A percentile compares a stretch with the other conserved stretches of the same genome.
These are phyloP conservation scores for Oxyteleia sp. DNA, from an alignment of 2,888 invertebrate species.

Conservation along the genomic window DNA sequence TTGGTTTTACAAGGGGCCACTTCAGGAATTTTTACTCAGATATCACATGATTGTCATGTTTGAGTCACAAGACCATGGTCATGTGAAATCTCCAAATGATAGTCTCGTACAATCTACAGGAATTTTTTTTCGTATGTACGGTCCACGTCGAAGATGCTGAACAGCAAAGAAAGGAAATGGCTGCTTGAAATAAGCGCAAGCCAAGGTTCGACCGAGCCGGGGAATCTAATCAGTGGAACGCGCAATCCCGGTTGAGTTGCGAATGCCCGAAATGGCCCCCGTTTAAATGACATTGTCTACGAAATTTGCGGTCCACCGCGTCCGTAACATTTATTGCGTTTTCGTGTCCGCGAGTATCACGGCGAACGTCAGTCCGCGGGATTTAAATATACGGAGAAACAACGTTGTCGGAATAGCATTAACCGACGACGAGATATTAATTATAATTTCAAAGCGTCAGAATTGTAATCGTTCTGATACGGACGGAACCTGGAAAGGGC, in stretches of 20 bases:
- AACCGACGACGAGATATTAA: slow-evolving; percentile 60
- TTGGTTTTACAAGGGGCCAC: no score
- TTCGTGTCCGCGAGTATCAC: slow-evolving; percentile 39
- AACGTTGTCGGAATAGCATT: slow-evolving; percentile 39
- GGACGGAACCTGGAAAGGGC: slow-evolving; percentile 68
- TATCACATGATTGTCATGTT: no score
- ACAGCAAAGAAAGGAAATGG: slow-evolving; percentile 44
- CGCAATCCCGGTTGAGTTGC: slow-evolving; percentile 43
- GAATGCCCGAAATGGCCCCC: slow-evolving; percentile 37
- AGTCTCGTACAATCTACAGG: no score
- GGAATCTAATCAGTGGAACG: slow-evolving; percentile 58
- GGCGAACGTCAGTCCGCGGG: neutral
- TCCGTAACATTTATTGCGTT: slow-evolving; percentile 55
- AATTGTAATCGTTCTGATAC: slow-evolving; percentile 55
- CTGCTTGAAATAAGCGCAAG: slow-evolving; percentile 45
- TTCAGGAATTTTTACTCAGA: no score
- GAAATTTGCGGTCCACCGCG: slow-evolving; percentile 35
- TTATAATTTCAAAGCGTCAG: slow-evolving; percentile 70
- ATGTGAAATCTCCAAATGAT: no score
- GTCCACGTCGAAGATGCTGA: slow-evolving; percentile 40
- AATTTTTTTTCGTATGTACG: no score
- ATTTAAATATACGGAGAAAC: slow-evolving; percentile 44
- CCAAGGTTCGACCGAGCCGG: slow-evolving; percentile 54
- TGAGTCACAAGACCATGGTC: no score
- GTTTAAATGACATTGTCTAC: slow-evolving; percentile 45